phyloP scores from a whole-genome alignment of 2,888 invertebrate species.

The Eilema caniola region DNA sequence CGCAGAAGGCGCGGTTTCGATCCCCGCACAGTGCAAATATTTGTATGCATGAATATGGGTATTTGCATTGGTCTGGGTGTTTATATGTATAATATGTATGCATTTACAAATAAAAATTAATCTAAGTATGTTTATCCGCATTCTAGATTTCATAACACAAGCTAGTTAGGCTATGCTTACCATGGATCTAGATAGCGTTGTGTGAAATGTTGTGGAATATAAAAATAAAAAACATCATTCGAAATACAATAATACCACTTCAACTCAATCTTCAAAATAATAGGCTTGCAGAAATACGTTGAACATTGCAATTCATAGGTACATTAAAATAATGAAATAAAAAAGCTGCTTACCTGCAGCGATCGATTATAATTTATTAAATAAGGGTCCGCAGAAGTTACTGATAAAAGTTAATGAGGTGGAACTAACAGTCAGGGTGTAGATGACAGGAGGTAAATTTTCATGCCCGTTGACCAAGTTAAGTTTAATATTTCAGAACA shows the following conservation, averaged over 20 bases:
- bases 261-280: neutral
- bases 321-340: neutral
- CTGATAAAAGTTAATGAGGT: conserved; percentile 44
- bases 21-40: too few relatives aligned
- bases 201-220: too few relatives aligned
- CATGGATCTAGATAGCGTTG: too few relatives aligned
- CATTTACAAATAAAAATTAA: too few relatives aligned
- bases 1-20: too few relatives aligned
- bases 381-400: conserved; percentile 11
- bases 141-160: too few relatives aligned
- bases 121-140: too few relatives aligned
- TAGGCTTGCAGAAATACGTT: neutral
- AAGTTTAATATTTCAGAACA: conserved; percentile 9
- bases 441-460: conserved; percentile 17
- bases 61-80: too few relatives aligned
- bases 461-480: conserved; percentile 14
- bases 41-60: too few relatives aligned
- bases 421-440: conserved; percentile 23
- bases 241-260: neutral
- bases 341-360: conserved; percentile 6
- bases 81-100: too few relatives aligned
- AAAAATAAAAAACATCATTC: too few relatives aligned
- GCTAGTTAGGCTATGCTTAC: too few relatives aligned
- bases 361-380: conserved; percentile 9
- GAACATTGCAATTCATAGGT: neutral